A percentile compares a stretch with the other conserved stretches of the same genome.
Conservation (phyloP, 2,888 invertebrate species). For the Chymomyza procnemis region DNA sequence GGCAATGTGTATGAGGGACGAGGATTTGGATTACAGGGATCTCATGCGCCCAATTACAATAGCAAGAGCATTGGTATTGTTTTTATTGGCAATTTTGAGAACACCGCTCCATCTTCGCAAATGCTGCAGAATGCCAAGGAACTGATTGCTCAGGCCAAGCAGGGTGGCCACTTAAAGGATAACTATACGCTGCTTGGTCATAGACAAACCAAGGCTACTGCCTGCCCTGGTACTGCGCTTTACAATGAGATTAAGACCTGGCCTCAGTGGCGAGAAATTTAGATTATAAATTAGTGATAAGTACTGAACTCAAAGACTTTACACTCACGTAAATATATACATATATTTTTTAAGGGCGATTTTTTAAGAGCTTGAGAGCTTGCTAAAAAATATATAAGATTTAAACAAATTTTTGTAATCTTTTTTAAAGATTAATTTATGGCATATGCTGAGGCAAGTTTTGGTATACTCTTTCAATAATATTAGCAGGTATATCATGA, state of each 20-base stretch:
- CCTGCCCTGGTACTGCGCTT: conserved; percentile 84
- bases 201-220: conserved; percentile 81
- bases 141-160: conserved; percentile 82
- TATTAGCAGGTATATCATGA: too few species aligned
- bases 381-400: too few species aligned
- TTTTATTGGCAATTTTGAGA: conserved; percentile 81
- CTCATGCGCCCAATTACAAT: conserved; percentile 85
- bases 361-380: too few species aligned
- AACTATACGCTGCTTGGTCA: conserved; percentile 84
- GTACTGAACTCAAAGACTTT: neutral
- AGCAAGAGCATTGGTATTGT: conserved; percentile 84
- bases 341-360: neutral
- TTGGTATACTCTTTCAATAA: too few species aligned
- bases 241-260: conserved; percentile 82
- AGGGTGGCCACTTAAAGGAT: conserved; percentile 80
- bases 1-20: conserved; percentile 85
- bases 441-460: too few species aligned
- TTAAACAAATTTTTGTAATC: too few species aligned
- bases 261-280: conserved; percentile 79
- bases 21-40: conserved; percentile 84
- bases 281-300: conserved; percentile 1
- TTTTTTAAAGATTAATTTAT: too few species aligned
- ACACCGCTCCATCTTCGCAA: conserved; percentile 80
- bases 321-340: neutral
- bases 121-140: conserved; percentile 82